Percentiles rank a stretch among this genome's conserved stretches.
Conservation (phyloP, 2,113 vertebrate species). For the cat (Felis catus) region F.catus_Fca126_mat1.0 CM031419.1:147275001-147275500, state of each 20-base stretch:
- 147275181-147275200: not conserved
- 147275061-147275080: not conserved
- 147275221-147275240: not conserved
- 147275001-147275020: not conserved
- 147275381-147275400: not conserved
- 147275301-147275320: not conserved
- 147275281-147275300: not conserved
- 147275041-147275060: not conserved
- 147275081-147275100: constrained; percentile 30
- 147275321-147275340: not conserved
- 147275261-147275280: not conserved
- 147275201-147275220: not conserved
- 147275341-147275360: not conserved
- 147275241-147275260: not conserved
- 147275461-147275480: not conserved
- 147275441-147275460: not conserved
- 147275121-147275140: constrained; percentile 25
- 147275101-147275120: not conserved
- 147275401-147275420: not conserved
- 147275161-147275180: constrained; percentile 8
- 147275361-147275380: not conserved
- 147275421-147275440: not conserved
- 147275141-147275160: not conserved
- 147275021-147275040: not conserved
- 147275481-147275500: not conserved